A percentile compares a stretch with the other conserved stretches of the same genome.
phyloP scores from a whole-genome alignment of 2,113 vertebrate genomes.

The Epinephelus cyanopodus region DNA sequence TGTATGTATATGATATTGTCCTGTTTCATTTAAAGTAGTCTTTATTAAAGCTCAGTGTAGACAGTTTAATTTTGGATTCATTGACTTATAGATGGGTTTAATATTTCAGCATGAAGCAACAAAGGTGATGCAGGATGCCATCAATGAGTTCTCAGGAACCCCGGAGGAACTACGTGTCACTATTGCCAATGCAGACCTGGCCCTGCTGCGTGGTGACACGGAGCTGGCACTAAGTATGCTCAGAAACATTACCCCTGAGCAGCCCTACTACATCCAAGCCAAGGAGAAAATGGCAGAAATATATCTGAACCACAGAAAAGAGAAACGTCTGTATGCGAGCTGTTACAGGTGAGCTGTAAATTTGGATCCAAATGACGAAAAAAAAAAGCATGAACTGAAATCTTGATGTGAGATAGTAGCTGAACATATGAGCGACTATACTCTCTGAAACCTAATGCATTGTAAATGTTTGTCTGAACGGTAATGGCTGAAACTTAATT shows the following conservation, averaged over 20 bases:
- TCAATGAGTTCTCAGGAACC: conserved; percentile 96
- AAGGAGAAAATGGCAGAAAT: conserved; percentile 97
- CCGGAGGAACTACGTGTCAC: conserved; percentile 93
- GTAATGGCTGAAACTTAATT: conserved; percentile 34
- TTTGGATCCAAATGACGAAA: background rate
- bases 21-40: background rate
- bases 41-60: too few species aligned
- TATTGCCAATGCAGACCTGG: conserved; percentile 94
- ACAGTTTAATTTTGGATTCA: too few species aligned
- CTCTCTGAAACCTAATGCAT: conserved; percentile 26
- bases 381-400: background rate
- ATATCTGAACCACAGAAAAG: conserved; percentile 94
- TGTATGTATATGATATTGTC: background rate
- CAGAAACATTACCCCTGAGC: conserved; percentile 90
- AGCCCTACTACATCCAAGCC: conserved; percentile 95
- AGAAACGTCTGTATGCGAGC: conserved; percentile 92
- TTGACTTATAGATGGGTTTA: conserved; percentile 8
- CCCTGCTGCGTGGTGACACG: conserved; percentile 90
- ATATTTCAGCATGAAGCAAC: conserved; percentile 93
- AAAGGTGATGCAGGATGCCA: conserved; percentile 96
- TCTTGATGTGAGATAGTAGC: conserved; percentile 1
- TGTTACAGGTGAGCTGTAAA: conserved; percentile 90
- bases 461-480: conserved; percentile 32
- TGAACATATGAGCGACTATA: background rate
- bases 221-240: conserved; percentile 94